phyloP scores from a whole-genome alignment of 2,888 invertebrate genomes.

The Meloe dianella region DNA sequence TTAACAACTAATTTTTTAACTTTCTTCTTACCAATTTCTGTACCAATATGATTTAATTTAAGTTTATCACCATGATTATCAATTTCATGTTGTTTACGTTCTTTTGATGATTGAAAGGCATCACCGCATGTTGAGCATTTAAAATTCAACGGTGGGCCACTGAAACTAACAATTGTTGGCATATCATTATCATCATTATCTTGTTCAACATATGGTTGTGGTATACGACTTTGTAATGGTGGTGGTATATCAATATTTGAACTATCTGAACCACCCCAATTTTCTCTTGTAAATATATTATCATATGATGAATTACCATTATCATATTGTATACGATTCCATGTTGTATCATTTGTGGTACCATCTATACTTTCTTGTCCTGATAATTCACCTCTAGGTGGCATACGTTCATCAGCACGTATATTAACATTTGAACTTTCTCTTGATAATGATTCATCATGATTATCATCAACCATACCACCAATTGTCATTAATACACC shows the following conservation, averaged over 20 bases:
- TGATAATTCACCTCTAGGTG: conserved; percentile 83
- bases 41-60: conserved; percentile 48
- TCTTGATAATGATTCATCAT: conserved; percentile 56
- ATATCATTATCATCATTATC: conserved; percentile 39
- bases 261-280: conserved; percentile 72
- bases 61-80: conserved; percentile 62
- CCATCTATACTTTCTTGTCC: conserved; percentile 85
- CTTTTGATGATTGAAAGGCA: conserved; percentile 67
- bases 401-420: conserved; percentile 86
- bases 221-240: conserved; percentile 57
- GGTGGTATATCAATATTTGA: conserved; percentile 61
- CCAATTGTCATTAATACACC: conserved; percentile 55
- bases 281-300: conserved; percentile 71
- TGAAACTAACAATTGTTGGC: conserved; percentile 52
- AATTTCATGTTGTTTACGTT: conserved; percentile 68
- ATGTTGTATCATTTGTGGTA: conserved; percentile 73
- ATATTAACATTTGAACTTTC: conserved; percentile 76
- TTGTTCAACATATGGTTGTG: conserved; percentile 45
- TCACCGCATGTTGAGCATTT: conserved; percentile 67
- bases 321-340: conserved; percentile 75
- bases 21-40: conserved; percentile 49
- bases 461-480: conserved; percentile 45
- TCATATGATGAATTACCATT: conserved; percentile 64
- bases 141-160: conserved; percentile 59
- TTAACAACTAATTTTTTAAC: conserved; percentile 52